A percentile compares a stretch with the other conserved stretches of the same genome.
phyloP scores from a whole-genome alignment of 1,140 invertebrate species.

The Magallana angulata region DNA sequence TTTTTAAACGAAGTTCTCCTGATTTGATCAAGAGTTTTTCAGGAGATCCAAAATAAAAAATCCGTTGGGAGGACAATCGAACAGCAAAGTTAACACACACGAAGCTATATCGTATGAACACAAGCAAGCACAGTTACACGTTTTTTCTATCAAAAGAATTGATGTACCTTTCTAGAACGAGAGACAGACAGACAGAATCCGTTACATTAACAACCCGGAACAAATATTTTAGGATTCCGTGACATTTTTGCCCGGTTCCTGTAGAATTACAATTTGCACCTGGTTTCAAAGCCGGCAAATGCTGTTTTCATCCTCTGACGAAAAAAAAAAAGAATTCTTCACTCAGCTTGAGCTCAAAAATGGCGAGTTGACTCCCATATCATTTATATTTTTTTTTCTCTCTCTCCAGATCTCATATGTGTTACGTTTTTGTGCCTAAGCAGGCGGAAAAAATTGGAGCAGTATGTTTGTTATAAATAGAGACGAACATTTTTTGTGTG shows the following conservation, averaged over 20 bases:
- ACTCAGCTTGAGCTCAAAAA: background rate
- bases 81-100: background rate
- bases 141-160: background rate
- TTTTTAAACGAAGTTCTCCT: no score
- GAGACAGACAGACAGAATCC: constrained; percentile 8
- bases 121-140: background rate
- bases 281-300: background rate
- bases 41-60: no score
- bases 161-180: background rate
- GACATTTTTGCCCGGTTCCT: background rate
- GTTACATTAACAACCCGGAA: constrained; percentile 25
- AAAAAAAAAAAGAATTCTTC: constrained; percentile 7
- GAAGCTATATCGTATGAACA: constrained; percentile 4
- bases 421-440: background rate
- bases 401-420: background rate
- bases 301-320: constrained; percentile 2
- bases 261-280: constrained; percentile 2
- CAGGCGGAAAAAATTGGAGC: background rate
- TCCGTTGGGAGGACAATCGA: no score
- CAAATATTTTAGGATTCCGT: background rate
- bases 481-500: background rate
- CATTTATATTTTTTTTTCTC: no score
- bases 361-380: background rate
- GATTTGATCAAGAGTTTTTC: no score
- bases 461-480: background rate